These are phyloP conservation scores for Ectemnius continuus DNA, from an alignment of 2,888 invertebrate genomes.

Conservation along the genomic window DNA sequence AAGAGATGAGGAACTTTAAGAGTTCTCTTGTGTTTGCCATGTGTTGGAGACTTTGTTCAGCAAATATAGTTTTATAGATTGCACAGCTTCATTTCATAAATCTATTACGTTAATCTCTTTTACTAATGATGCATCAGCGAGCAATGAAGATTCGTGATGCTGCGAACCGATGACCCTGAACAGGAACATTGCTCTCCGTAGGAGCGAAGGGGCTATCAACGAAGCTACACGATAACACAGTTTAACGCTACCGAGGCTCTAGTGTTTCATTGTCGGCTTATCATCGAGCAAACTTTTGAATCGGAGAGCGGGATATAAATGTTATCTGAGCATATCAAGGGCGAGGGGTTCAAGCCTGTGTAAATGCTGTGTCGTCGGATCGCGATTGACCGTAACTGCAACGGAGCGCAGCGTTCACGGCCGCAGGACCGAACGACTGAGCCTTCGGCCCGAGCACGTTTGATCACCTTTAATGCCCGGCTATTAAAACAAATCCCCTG, in stretches of 20 bases:
- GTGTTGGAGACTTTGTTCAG: no score
- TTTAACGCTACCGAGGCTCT: constrained; percentile 5
- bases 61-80: no score
- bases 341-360: constrained; percentile 11
- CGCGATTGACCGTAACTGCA: constrained; percentile 51
- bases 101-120: no score
- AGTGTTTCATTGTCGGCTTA: constrained; percentile 5
- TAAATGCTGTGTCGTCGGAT: constrained; percentile 39
- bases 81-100: no score
- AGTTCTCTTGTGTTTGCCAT: no score
- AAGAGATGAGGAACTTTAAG: no score
- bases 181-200: constrained; percentile 3
- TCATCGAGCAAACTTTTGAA: constrained; percentile 2
- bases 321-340: constrained; percentile 9
- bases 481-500: constrained; percentile 69
- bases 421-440: constrained; percentile 33
- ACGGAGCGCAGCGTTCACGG: constrained; percentile 23
- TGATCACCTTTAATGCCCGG: constrained; percentile 64
- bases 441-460: constrained; percentile 53
- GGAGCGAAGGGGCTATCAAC: background rate
- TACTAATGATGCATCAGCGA: no score
- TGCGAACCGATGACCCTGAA: background rate
- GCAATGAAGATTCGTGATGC: no score
- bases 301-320: constrained; percentile 1
- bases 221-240: constrained; percentile 4